These are phyloP conservation scores for Ia io DNA, from an alignment of 2,113 vertebrate species.

Conservation along the genomic window DNA sequence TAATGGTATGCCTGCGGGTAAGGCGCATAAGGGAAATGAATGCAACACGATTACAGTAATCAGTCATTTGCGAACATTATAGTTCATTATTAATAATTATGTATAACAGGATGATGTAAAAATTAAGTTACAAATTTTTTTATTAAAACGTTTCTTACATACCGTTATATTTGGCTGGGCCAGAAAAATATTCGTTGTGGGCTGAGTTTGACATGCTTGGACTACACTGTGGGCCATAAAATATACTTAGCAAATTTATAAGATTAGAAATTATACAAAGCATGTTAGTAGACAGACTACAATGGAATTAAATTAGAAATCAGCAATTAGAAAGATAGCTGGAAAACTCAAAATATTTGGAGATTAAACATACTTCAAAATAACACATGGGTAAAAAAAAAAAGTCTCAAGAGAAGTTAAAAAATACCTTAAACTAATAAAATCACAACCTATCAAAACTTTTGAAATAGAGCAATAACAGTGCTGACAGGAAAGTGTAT, in stretches of 20 bases:
- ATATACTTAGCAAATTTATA: constrained; percentile 28
- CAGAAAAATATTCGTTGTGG: no score
- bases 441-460: neutral
- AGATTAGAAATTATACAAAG: neutral
- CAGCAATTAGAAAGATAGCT: neutral
- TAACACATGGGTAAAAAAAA: neutral
- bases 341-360: constrained; percentile 19
- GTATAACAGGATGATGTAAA: no score
- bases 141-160: no score
- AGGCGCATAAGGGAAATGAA: no score
- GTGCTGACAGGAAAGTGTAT: neutral
- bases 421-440: neutral
- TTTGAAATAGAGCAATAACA: neutral
- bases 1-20: no score
- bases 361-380: constrained; percentile 26
- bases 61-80: no score
- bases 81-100: no score
- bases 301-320: constrained; percentile 28
- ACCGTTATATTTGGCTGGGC: no score
- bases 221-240: neutral
- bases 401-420: neutral
- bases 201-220: neutral
- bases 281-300: neutral
- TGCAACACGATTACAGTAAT: no score
- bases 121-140: no score